Evolutionary conservation across 2,797 vertebrate species (phyloP).

Genomic region (Pangasius mekongensis): DNA sequence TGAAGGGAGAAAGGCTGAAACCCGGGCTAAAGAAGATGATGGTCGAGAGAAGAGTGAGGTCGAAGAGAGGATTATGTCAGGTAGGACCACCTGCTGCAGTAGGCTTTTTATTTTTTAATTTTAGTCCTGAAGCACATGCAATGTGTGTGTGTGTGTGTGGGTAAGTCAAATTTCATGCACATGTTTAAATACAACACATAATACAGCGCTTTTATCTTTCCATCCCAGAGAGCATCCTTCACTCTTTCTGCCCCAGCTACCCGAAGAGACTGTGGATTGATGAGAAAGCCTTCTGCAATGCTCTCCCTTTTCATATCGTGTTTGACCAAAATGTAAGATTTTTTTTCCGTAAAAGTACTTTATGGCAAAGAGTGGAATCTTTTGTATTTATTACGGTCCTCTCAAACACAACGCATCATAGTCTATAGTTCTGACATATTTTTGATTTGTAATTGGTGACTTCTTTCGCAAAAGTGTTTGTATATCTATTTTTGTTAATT

Average conservation of each 20-base stretch:
- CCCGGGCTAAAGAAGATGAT: constrained; percentile 29
- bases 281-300: constrained; percentile 73
- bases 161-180: background rate
- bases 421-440: background rate
- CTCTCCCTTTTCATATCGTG: constrained; percentile 78
- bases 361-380: background rate
- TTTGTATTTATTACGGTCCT: background rate
- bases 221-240: constrained; percentile 60
- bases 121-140: background rate
- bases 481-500: too few species aligned
- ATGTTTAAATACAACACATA: background rate
- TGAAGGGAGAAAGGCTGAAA: constrained; percentile 42
- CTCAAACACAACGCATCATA: background rate
- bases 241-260: constrained; percentile 70
- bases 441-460: too few species aligned
- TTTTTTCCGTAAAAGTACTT: background rate
- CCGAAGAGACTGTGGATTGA: constrained; percentile 76
- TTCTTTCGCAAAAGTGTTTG: too few species aligned
- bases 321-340: constrained; percentile 76
- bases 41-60: background rate
- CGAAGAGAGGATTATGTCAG: constrained; percentile 61
- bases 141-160: background rate
- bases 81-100: constrained; percentile 49
- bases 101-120: background rate
- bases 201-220: background rate